Conservation (phyloP, 1,140 invertebrate species). For the Musca vetustissima region DNA sequence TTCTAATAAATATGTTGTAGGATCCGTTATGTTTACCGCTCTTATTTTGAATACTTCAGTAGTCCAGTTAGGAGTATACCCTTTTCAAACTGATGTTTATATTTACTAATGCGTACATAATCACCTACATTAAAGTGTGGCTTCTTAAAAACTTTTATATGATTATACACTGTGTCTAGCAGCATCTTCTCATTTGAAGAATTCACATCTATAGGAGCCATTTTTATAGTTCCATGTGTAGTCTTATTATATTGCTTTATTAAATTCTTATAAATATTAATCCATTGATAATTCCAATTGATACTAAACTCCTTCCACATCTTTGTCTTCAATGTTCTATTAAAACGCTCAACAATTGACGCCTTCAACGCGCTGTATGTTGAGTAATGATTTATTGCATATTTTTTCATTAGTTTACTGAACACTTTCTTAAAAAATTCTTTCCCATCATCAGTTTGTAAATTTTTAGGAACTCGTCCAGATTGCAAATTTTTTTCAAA, state of each 20-base stretch:
- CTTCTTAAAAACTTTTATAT: conserved; percentile 35
- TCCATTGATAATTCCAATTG: conserved; percentile 53
- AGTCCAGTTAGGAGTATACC: conserved; percentile 55
- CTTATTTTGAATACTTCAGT: conserved; percentile 53
- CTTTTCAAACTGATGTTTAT: conserved; percentile 52
- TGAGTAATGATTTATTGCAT: no score
- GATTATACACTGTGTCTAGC: conserved; percentile 31
- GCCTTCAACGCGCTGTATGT: no score
- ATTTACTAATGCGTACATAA: conserved; percentile 50
- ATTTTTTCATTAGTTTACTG: no score
- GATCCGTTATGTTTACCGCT: conserved; percentile 43
- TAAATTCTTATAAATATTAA: conserved; percentile 48
- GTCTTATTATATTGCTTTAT: conserved; percentile 55
- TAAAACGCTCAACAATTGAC: conserved; percentile 56
- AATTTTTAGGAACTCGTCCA: no score
- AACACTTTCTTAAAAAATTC: no score
- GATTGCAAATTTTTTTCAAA: no score
- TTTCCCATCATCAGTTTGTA: no score
- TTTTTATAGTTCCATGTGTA: conserved; percentile 54
- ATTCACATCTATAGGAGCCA: conserved; percentile 49
- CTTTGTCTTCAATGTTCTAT: conserved; percentile 55
- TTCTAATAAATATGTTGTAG: conserved; percentile 45
- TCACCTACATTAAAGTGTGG: conserved; percentile 43
- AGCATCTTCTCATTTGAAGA: conserved; percentile 39
- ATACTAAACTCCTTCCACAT: conserved; percentile 57